Evolutionary conservation across 2,113 vertebrate species (phyloP).

Genomic region (Seriola quinqueradiata): DNA sequence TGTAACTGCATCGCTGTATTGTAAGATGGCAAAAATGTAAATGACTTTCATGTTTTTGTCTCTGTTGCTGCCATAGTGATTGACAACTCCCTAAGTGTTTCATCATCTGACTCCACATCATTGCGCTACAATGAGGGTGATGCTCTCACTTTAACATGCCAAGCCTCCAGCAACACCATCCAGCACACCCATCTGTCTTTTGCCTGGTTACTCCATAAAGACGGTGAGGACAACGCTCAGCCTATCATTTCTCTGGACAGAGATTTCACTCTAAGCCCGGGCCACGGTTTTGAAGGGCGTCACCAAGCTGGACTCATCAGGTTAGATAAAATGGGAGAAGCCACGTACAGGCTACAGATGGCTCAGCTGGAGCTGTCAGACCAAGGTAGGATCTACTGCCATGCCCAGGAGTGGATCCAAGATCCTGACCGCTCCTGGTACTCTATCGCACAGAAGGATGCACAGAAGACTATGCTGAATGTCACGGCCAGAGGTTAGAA

Average conservation of each 20-base stretch:
- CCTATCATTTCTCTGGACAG: slow-evolving; percentile 88
- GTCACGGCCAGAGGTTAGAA: slow-evolving; percentile 76
- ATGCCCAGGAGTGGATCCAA: slow-evolving; percentile 91
- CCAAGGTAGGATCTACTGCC: slow-evolving; percentile 87
- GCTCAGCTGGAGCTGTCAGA: slow-evolving; percentile 80
- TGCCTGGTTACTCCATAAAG: slow-evolving; percentile 84
- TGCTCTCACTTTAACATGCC: slow-evolving; percentile 84
- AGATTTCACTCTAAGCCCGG: slow-evolving; percentile 87
- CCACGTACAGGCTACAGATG: slow-evolving; percentile 84
- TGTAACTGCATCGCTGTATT: background rate
- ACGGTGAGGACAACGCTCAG: background rate
- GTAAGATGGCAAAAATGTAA: background rate
- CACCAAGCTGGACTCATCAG: slow-evolving; percentile 79
- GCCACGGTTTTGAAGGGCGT: slow-evolving; percentile 82
- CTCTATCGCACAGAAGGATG: slow-evolving; percentile 81
- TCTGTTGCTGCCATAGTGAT: slow-evolving; percentile 85
- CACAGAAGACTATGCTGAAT: slow-evolving; percentile 56
- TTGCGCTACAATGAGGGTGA: slow-evolving; percentile 83
- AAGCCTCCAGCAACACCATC: slow-evolving; percentile 87
- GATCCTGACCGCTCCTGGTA: slow-evolving; percentile 91
- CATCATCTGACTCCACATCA: slow-evolving; percentile 65
- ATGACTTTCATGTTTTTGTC: background rate
- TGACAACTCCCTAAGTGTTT: slow-evolving; percentile 86
- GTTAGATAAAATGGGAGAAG: slow-evolving; percentile 85
- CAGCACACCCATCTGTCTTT: slow-evolving; percentile 94